Percentiles rank a stretch among this genome's conserved stretches.
These are phyloP conservation scores for Ianthella basta DNA, from an alignment of 37 sponge, comb jelly and placozoan genomes.

Conservation along the genomic window DNA sequence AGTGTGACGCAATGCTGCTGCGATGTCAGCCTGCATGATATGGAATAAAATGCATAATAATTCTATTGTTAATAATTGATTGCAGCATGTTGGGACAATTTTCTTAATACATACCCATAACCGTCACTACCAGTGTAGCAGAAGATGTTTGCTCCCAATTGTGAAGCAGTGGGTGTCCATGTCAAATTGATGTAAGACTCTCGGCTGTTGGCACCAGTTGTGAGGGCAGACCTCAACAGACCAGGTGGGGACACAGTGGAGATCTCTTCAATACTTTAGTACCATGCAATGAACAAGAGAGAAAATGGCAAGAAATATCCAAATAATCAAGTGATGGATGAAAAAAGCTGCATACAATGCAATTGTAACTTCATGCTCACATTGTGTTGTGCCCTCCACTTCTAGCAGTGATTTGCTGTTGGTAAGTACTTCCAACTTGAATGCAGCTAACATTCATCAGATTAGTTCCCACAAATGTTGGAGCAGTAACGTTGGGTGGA, in stretches of 20 bases:
- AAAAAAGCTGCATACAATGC: too few species aligned
- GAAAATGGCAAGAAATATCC: too few species aligned
- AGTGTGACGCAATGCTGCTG: too few species aligned
- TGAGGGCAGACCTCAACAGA: neutral
- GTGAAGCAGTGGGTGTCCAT: slow-evolving; percentile 29
- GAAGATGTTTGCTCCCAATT: slow-evolving; percentile 29
- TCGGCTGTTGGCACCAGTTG: neutral
- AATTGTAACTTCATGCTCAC: slow-evolving; percentile 13
- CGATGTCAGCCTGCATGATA: too few species aligned
- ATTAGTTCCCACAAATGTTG: neutral
- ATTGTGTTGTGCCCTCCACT: neutral
- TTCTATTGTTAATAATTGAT: too few species aligned
- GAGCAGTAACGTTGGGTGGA: neutral
- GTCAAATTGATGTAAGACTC: slow-evolving; percentile 32
- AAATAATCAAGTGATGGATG: too few species aligned
- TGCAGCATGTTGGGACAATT: too few species aligned
- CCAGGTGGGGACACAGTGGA: slow-evolving; percentile 34
- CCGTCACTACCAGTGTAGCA: slow-evolving; percentile 31
- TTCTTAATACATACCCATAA: neutral
- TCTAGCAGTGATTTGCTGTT: slow-evolving; percentile 3
- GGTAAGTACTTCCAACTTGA: slow-evolving; percentile 24
- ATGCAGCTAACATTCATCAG: slow-evolving; percentile 30
- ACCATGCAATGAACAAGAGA: too few species aligned
- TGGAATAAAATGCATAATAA: too few species aligned
- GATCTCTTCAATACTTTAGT: slow-evolving; percentile 31